phyloP scores from a whole-genome alignment of 2,797 vertebrate genomes.

The Channa striata region DNA sequence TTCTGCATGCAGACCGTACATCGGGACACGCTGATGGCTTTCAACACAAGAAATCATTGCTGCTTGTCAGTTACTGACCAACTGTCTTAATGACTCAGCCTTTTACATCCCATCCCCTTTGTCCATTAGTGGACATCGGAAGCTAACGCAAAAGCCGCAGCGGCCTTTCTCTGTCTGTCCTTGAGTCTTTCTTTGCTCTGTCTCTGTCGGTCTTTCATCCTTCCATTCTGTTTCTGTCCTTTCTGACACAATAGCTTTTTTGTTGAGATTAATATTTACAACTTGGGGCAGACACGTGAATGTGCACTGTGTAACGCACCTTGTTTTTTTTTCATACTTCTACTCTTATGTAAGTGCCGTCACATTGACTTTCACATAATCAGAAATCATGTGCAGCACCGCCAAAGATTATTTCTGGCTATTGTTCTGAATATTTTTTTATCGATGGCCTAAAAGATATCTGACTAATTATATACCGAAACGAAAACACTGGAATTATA shows the following conservation, averaged over 20 bases:
- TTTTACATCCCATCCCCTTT: slow-evolving; percentile 69
- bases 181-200: not conserved
- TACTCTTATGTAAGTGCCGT: not conserved
- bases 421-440: not conserved
- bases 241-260: not conserved
- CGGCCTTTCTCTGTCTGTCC: slow-evolving; percentile 28
- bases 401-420: not conserved
- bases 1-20: slow-evolving; percentile 30
- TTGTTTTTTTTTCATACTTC: not conserved
- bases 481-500: not conserved
- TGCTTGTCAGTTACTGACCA: slow-evolving; percentile 55
- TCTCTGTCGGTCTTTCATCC: not conserved
- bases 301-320: not conserved
- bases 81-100: slow-evolving; percentile 68
- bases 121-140: slow-evolving; percentile 63
- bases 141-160: slow-evolving; percentile 54
- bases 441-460: not conserved
- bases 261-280: not conserved
- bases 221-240: not conserved
- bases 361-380: not conserved
- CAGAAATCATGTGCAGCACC: not conserved
- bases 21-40: slow-evolving; percentile 38
- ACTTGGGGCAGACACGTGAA: not conserved
- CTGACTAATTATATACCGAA: not conserved
- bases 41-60: slow-evolving; percentile 52